phyloP scores from a whole-genome alignment of 2,888 invertebrate genomes.

The Brachynemurus nebulosus region DNA sequence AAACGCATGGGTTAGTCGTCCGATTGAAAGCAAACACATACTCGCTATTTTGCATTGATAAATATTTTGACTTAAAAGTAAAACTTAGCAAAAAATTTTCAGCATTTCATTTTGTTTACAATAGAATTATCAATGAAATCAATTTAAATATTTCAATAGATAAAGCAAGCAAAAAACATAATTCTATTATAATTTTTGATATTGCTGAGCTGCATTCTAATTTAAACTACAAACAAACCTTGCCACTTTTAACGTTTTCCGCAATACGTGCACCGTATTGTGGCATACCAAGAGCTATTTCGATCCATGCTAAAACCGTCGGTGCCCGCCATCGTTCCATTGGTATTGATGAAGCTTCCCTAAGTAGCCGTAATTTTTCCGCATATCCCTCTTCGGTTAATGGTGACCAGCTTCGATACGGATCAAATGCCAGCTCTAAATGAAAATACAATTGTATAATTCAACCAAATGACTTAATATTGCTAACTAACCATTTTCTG shows the following conservation, averaged over 20 bases:
- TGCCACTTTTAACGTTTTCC: slow-evolving; percentile 90
- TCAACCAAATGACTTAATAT: slow-evolving; percentile 1
- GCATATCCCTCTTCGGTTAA: slow-evolving; percentile 58
- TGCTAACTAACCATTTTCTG: slow-evolving; percentile 39
- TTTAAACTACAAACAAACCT: slow-evolving; percentile 50
- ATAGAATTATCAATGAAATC: too few species aligned
- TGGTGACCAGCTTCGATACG: slow-evolving; percentile 46
- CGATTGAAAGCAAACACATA: slow-evolving; percentile 1
- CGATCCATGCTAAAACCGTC: slow-evolving; percentile 88
- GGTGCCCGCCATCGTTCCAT: slow-evolving; percentile 87
- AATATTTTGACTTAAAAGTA: too few species aligned
- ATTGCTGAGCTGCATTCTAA: too few species aligned
- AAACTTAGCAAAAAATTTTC: too few species aligned
- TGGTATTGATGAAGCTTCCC: slow-evolving; percentile 72
- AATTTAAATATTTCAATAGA: too few species aligned
- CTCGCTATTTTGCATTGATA: background rate
- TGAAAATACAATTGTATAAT: background rate
- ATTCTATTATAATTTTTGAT: too few species aligned
- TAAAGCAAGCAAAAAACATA: too few species aligned
- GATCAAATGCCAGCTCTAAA: slow-evolving; percentile 28
- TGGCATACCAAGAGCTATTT: slow-evolving; percentile 87
- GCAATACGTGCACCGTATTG: slow-evolving; percentile 82
- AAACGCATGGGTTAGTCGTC: slow-evolving; percentile 32
- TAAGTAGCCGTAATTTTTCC: slow-evolving; percentile 58
- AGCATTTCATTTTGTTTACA: too few species aligned